Conservation (phyloP, 2,888 invertebrate species). For the Galerucella nymphaeae region DNA sequence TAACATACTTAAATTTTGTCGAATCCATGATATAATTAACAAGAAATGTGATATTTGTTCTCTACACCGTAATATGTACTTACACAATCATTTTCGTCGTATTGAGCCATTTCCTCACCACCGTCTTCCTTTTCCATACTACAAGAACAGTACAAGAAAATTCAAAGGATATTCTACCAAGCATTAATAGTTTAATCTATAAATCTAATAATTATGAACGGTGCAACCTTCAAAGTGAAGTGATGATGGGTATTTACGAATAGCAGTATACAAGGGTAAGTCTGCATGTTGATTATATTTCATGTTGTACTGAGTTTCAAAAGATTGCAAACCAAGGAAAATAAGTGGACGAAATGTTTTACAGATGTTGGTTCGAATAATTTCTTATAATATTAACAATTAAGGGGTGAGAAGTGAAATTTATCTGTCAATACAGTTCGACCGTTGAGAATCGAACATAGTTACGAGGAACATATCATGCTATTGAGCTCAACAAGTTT, state of each 20-base stretch:
- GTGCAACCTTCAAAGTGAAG: neutral
- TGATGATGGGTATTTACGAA: neutral
- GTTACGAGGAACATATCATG: too few species aligned
- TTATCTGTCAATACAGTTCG: too few species aligned
- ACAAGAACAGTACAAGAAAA: slow-evolving; percentile 43
- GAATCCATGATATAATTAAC: slow-evolving; percentile 5
- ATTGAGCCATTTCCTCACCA: slow-evolving; percentile 64
- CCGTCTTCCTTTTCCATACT: slow-evolving; percentile 65
- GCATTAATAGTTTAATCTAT: slow-evolving; percentile 18
- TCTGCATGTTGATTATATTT: too few species aligned
- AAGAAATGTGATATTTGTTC: neutral
- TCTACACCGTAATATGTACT: slow-evolving; percentile 50
- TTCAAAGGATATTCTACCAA: slow-evolving; percentile 30
- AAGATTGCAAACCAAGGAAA: too few species aligned
- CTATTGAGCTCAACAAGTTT: too few species aligned
- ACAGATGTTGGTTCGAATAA: too few species aligned
- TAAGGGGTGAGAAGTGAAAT: too few species aligned
- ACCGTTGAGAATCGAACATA: too few species aligned
- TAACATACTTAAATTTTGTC: slow-evolving; percentile 5
- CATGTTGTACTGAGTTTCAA: too few species aligned
- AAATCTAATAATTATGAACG: slow-evolving; percentile 13
- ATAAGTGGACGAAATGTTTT: too few species aligned
- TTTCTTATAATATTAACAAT: too few species aligned
- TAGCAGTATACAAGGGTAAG: neutral
- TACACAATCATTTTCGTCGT: slow-evolving; percentile 64